Percentiles rank a stretch among this genome's conserved stretches.
Conservation (phyloP, 2,888 invertebrate species). For the Eudemis profundana region DNA sequence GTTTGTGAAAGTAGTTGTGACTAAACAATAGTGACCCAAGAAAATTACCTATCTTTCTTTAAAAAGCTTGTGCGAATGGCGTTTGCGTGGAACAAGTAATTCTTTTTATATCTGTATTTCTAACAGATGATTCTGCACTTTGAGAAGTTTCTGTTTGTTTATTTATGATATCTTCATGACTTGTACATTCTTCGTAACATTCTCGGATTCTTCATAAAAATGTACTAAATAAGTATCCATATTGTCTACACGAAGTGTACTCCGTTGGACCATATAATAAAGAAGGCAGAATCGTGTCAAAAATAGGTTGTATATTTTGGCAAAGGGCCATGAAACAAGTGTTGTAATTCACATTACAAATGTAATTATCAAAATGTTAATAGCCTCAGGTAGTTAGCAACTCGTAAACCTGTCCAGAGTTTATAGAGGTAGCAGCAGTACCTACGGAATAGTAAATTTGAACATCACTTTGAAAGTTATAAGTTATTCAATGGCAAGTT, state of each 20-base stretch:
- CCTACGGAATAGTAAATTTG: constrained; percentile 12
- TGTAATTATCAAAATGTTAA: constrained; percentile 18
- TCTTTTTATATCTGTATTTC: neutral
- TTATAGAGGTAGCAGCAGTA: constrained; percentile 18
- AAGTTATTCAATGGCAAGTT: constrained; percentile 11
- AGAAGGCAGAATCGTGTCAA: constrained; percentile 17
- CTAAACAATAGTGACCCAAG: neutral
- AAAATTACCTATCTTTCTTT: neutral
- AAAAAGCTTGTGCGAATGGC: neutral
- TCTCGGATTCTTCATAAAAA: constrained; percentile 9
- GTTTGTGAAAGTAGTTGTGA: too few relatives aligned
- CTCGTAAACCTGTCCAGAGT: constrained; percentile 19
- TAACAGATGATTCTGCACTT: constrained; percentile 20
- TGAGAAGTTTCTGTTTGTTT: constrained; percentile 28
- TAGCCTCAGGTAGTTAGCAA: constrained; percentile 3
- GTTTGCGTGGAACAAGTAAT: neutral
- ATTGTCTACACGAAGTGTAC: constrained; percentile 1
- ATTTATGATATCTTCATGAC: constrained; percentile 38
- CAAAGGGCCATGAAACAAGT: constrained; percentile 3
- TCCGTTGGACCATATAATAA: constrained; percentile 12
- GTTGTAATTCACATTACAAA: constrained; percentile 8
- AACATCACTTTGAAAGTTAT: constrained; percentile 19
- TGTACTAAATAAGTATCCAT: constrained; percentile 3
- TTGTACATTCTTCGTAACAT: constrained; percentile 15
- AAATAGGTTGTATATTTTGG: constrained; percentile 12